Conservation (phyloP, 64 coral and sea anemone genomes). For the Astreopora myriophthalma region DNA sequence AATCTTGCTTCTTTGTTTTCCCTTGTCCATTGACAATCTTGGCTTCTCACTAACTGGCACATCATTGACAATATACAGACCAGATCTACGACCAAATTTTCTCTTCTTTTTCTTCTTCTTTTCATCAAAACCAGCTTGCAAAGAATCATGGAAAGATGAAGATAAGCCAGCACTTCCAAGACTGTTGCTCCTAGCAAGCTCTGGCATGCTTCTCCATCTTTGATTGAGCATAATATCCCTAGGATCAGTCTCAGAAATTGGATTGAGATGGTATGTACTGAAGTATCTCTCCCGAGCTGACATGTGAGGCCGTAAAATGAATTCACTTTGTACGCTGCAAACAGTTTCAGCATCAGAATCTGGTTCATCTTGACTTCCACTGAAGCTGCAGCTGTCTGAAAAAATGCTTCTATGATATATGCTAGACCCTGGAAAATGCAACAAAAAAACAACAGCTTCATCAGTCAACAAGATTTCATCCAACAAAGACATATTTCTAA, state of each 20-base stretch:
- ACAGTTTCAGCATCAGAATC: constrained; percentile 67
- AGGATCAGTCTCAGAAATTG: not conserved
- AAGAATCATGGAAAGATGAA: not conserved
- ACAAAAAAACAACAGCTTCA: not conserved
- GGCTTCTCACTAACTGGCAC: constrained; percentile 82
- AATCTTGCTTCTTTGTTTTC: constrained; percentile 60
- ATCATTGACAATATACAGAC: constrained; percentile 93
- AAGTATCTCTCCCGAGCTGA: constrained; percentile 50
- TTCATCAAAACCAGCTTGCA: constrained; percentile 34
- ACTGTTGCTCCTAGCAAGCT: constrained; percentile 40
- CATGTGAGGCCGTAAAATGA: constrained; percentile 40
- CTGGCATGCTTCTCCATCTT: constrained; percentile 60
- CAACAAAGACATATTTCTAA: not conserved
- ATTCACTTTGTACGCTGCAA: constrained; percentile 56
- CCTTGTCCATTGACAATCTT: constrained; percentile 35
- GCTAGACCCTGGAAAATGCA: constrained; percentile 31
- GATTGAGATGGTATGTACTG: constrained; percentile 64
- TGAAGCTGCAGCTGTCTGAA: constrained; percentile 4
- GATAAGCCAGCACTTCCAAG: not conserved
- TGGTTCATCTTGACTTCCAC: constrained; percentile 49
- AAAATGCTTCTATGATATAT: constrained; percentile 53
- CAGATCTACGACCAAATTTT: constrained; percentile 82
- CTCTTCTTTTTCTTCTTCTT: constrained; percentile 62
- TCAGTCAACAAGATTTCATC: not conserved
- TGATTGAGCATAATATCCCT: constrained; percentile 6